Percentiles rank a stretch among this genome's conserved stretches.
Evolutionary conservation across 2,888 invertebrate genomes (phyloP).

Genomic region (Rotaria magnacalcarata): DNA sequence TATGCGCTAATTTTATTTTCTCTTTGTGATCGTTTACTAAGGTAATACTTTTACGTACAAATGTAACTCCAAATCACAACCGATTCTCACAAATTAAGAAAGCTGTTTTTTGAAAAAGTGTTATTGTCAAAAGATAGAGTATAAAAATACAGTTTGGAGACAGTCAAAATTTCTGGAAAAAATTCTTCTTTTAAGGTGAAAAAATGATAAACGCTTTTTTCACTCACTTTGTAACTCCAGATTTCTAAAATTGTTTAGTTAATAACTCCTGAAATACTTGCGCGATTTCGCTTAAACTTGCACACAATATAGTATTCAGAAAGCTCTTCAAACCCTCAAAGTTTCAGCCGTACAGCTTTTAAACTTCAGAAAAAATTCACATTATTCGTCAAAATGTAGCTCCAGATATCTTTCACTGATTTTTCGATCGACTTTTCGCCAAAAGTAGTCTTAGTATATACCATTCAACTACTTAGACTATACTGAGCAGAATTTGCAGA

Average conservation of each 20-base stretch:
- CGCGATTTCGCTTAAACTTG: background rate
- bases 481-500: too few species aligned
- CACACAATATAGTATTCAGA: background rate
- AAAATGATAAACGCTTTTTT: too few species aligned
- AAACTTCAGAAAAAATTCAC: background rate
- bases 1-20: background rate
- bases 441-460: too few species aligned
- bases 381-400: constrained; percentile 7
- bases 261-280: background rate
- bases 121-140: background rate
- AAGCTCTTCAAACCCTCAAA: background rate
- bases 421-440: background rate
- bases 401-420: background rate
- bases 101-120: background rate
- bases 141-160: background rate
- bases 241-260: background rate
- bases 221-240: too few species aligned
- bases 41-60: background rate
- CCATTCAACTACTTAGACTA: too few species aligned
- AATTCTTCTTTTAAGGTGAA: too few species aligned
- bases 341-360: background rate
- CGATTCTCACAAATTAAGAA: background rate
- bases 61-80: constrained; percentile 1
- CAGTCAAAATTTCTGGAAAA: background rate
- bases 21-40: background rate